Conservation (phyloP, 2,113 vertebrate genomes). For the Mixornis gularis region DNA sequence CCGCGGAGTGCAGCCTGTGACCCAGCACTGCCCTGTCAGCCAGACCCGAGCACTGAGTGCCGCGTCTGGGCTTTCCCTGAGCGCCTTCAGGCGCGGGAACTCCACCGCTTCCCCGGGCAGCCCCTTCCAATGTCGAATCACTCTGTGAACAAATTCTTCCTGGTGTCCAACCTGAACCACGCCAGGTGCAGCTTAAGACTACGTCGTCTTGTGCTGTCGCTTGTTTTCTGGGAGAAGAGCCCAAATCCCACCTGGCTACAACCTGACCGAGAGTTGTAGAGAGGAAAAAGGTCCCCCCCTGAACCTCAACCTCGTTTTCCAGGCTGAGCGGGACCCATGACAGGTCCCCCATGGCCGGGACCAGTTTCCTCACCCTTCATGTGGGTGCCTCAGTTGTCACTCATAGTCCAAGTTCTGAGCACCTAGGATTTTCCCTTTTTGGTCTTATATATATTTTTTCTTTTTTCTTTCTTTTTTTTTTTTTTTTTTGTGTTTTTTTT, state of each 20-base stretch:
- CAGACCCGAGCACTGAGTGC: fast-evolving
- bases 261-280: background rate
- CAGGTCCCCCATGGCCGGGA: background rate
- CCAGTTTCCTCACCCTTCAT: background rate
- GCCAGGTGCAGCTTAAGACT: background rate
- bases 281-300: background rate
- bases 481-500: background rate
- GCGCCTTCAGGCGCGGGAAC: background rate
- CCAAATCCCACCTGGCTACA: background rate
- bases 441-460: background rate
- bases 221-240: background rate
- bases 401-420: background rate
- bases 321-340: background rate
- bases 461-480: fast-evolving
- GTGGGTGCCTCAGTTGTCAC: background rate
- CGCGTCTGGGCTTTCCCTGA: background rate
- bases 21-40: background rate
- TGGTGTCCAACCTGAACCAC: background rate
- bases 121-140: background rate
- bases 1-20: fast-evolving
- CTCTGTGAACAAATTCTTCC: background rate
- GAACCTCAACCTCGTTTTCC: background rate
- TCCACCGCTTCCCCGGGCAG: background rate
- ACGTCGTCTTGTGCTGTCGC: background rate
- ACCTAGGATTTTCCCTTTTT: background rate